Conservation (phyloP, 2,797 vertebrate genomes). For the Vireo griseus region DNA sequence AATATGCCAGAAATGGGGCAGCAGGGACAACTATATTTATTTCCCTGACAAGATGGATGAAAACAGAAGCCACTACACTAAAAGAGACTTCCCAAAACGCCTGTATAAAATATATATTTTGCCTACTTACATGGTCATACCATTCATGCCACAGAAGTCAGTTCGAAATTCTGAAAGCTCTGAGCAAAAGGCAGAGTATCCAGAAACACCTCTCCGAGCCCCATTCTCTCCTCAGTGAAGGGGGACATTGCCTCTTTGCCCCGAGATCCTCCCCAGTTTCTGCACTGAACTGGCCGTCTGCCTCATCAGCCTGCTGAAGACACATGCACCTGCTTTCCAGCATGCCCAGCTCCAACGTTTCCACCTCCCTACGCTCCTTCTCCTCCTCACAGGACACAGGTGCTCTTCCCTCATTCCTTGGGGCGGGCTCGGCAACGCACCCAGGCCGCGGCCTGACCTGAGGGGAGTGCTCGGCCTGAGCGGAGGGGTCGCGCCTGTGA, state of each 20-base stretch:
- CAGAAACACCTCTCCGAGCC: not conserved
- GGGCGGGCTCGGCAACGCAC: accelerated
- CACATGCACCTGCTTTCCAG: accelerated
- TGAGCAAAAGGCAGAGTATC: not conserved
- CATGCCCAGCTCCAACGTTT: accelerated
- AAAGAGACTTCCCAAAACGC: not conserved
- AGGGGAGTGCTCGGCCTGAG: not conserved
- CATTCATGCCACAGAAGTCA: not conserved
- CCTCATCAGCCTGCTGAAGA: not conserved
- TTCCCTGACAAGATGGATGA: accelerated
- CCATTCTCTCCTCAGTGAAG: not conserved
- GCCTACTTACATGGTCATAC: not conserved
- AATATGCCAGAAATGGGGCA: not conserved
- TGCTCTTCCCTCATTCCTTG: accelerated
- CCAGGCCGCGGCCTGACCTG: accelerated
- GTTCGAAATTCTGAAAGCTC: not conserved
- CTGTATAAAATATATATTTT: not conserved
- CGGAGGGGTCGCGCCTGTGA: accelerated
- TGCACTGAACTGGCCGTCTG: accelerated
- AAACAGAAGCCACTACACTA: not conserved
- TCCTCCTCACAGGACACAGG: not conserved
- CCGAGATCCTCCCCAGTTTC: not conserved
- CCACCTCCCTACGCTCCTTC: too few relatives aligned
- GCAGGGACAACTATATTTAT: accelerated
- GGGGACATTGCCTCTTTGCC: accelerated